Conservation (phyloP, 1,140 invertebrate species). For the Anastatus disparis region DNA sequence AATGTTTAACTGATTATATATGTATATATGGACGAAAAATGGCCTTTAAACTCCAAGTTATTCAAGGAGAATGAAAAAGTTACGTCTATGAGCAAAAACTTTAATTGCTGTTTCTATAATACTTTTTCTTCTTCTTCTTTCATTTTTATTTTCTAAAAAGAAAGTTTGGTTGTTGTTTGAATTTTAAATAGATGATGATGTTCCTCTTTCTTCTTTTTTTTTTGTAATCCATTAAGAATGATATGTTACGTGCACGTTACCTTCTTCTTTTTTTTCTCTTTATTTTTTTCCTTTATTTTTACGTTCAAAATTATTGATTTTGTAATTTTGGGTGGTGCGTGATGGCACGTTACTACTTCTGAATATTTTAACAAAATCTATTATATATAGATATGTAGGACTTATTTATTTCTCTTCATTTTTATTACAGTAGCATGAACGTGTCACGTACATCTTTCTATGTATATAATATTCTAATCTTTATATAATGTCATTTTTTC, state of each 20-base stretch:
- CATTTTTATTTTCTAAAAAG: neutral
- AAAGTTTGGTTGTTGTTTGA: too few relatives aligned
- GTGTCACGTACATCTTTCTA: neutral
- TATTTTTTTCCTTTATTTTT: too few relatives aligned
- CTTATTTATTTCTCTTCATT: too few relatives aligned
- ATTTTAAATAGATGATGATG: neutral
- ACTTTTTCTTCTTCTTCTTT: neutral
- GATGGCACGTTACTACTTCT: neutral
- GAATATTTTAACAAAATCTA: neutral
- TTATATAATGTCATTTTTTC: too few relatives aligned
- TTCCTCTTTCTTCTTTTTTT: too few relatives aligned
- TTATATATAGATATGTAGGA: too few relatives aligned
- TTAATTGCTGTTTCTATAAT: neutral
- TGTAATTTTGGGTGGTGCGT: neutral
- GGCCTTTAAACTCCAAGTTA: neutral
- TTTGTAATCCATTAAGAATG: neutral
- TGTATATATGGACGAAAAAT: constrained; percentile 8
- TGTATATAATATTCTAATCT: too few relatives aligned
- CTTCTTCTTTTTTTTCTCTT: too few relatives aligned
- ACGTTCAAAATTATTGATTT: constrained; percentile 14
- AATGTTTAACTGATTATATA: too few relatives aligned
- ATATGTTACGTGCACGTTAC: neutral
- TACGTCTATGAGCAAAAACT: neutral
- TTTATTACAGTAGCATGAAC: neutral
- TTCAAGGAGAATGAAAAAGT: constrained; percentile 9